Conservation (phyloP, 2,797 vertebrate genomes). For the Xerus rutilus region DNA sequence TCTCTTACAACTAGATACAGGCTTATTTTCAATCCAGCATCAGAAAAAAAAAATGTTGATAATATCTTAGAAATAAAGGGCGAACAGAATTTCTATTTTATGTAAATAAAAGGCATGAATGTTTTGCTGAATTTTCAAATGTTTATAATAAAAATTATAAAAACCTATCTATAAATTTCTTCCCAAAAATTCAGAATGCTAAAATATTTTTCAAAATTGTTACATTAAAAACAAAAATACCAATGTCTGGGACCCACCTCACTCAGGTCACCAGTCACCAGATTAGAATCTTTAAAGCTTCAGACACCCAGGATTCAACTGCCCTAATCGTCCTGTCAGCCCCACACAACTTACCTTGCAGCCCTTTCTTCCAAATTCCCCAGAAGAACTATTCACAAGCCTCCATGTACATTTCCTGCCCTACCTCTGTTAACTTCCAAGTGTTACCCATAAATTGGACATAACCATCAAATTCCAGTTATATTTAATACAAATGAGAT, state of each 20-base stretch:
- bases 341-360: not conserved
- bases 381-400: not conserved
- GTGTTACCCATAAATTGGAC: not conserved
- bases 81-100: not conserved
- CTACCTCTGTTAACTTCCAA: not conserved
- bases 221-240: constrained; percentile 37
- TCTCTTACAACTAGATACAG: not conserved
- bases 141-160: constrained; percentile 42
- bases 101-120: constrained; percentile 4
- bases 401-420: not conserved
- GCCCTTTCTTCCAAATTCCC: not conserved
- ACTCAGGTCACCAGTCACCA: not conserved
- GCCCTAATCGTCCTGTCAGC: not conserved
- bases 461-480: not conserved
- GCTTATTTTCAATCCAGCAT: constrained; percentile 12
- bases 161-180: not conserved
- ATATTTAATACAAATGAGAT: not conserved
- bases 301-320: not conserved
- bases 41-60: constrained; percentile 43
- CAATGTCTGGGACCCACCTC: not conserved
- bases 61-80: not conserved
- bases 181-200: not conserved
- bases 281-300: not conserved
- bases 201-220: constrained; percentile 20
- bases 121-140: not conserved